These are phyloP conservation scores for Vicugna pacos DNA, from an alignment of 2,113 vertebrate genomes.

Conservation along the genomic window DNA sequence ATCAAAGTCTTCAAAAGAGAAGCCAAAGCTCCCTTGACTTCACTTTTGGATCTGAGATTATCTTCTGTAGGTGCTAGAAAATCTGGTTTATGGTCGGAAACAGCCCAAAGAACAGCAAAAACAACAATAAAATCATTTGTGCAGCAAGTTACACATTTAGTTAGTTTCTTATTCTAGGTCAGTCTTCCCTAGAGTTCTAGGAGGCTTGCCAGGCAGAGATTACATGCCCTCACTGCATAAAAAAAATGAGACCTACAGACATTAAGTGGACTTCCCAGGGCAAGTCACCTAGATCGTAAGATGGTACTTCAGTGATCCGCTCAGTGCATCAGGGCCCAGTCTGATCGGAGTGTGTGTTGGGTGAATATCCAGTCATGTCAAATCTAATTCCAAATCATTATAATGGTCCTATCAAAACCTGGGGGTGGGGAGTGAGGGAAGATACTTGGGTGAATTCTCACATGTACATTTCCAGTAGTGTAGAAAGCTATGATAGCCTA, in stretches of 20 bases:
- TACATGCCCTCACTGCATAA: too few species aligned
- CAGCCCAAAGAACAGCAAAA: neutral
- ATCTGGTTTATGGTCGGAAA: neutral
- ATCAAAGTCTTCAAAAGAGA: neutral
- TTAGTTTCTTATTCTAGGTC: neutral
- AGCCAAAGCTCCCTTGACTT: neutral
- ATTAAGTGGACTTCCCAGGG: neutral
- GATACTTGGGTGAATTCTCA: neutral
- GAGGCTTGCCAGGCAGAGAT: neutral
- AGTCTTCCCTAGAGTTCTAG: neutral
- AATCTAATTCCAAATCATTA: neutral
- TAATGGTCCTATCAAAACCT: neutral
- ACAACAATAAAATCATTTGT: neutral
- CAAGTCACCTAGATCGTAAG: neutral
- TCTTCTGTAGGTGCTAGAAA: neutral
- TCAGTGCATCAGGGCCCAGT: neutral
- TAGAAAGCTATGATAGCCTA: neutral
- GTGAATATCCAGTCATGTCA: neutral
- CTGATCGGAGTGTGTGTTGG: neutral
- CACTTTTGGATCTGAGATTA: neutral
- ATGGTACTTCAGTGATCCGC: neutral
- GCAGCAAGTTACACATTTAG: neutral
- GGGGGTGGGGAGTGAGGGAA: rapidly evolving
- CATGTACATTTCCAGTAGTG: neutral
- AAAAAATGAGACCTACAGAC: neutral